phyloP scores from a whole-genome alignment of 2,113 vertebrate genomes.

The Atrichornis clamosus region DNA sequence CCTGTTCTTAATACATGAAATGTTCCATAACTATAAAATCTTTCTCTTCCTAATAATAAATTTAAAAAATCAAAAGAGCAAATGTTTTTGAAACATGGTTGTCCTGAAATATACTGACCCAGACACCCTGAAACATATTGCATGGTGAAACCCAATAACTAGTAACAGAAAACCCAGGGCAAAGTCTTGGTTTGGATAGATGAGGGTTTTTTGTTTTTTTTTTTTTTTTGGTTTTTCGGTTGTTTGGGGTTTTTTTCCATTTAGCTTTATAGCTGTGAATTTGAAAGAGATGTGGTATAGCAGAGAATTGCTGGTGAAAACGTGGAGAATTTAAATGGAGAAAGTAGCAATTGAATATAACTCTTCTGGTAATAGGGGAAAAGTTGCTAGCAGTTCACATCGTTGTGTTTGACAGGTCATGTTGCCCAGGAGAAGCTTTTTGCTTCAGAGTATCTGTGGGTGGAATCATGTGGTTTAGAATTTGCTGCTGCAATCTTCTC shows the following conservation, averaged over 20 bases:
- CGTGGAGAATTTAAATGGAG: background rate
- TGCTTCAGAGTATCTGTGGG: background rate
- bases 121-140: background rate
- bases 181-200: background rate
- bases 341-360: background rate
- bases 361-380: background rate
- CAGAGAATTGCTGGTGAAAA: background rate
- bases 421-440: background rate
- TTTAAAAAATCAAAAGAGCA: rapidly evolving
- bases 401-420: background rate
- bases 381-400: background rate
- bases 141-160: background rate
- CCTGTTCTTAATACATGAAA: background rate
- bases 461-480: background rate
- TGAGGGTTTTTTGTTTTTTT: no score
- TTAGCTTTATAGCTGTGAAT: background rate
- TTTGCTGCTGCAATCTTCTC: background rate
- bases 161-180: background rate
- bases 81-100: background rate
- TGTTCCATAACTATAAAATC: no score
- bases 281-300: background rate
- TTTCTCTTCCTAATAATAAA: background rate
- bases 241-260: background rate
- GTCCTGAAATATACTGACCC: background rate
- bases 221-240: background rate